Conservation (phyloP, 2,113 vertebrate genomes). For the Nothocercus nigrocapillus region DNA sequence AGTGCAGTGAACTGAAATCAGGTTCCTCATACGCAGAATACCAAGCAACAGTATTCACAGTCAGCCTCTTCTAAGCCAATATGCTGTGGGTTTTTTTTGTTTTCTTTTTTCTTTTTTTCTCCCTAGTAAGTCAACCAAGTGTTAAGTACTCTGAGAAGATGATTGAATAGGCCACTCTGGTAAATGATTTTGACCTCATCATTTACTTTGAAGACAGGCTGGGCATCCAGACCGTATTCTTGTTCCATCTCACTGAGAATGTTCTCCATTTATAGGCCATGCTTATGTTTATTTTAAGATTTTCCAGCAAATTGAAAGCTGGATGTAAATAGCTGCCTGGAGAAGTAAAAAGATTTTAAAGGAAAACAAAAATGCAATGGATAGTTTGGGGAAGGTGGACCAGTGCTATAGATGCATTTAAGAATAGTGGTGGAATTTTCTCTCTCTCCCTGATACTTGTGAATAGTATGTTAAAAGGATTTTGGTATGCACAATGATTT, state of each 20-base stretch:
- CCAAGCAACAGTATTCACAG: background rate
- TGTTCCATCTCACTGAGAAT: background rate
- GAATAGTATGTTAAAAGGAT: background rate
- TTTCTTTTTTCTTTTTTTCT: background rate
- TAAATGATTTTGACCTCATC: background rate
- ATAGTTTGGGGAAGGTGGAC: background rate
- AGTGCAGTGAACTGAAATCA: background rate
- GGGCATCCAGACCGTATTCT: background rate
- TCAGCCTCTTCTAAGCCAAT: background rate
- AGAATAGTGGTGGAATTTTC: background rate
- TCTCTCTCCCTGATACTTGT: background rate
- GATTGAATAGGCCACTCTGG: background rate
- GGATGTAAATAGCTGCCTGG: conserved; percentile 9
- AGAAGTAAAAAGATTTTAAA: background rate
- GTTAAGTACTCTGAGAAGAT: background rate
- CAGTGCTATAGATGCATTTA: background rate
- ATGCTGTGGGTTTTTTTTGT: background rate
- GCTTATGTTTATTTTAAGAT: conserved; percentile 12
- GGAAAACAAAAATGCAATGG: background rate
- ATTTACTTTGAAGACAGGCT: background rate
- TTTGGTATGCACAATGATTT: background rate
- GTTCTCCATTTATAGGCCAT: background rate
- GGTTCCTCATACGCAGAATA: background rate
- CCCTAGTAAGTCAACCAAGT: background rate
- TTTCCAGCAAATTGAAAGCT: conserved; percentile 1